phyloP scores from a whole-genome alignment of 37 sponge, comb jelly and placozoan species.

The Bolinopsis microptera region DNA sequence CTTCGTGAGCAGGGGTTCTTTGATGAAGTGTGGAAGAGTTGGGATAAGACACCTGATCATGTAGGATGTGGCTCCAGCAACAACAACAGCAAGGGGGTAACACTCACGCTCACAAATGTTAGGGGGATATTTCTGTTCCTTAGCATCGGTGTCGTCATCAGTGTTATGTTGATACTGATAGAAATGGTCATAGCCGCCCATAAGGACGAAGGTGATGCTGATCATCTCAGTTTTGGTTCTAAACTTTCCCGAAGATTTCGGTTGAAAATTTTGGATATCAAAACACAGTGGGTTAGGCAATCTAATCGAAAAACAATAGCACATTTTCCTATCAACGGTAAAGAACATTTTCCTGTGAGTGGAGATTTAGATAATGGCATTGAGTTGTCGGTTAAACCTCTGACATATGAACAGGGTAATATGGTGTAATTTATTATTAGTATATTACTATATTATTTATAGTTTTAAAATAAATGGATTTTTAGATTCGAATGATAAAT shows the following conservation, averaged over 20 bases:
- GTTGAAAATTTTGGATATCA: not conserved
- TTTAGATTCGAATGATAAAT: too few species aligned
- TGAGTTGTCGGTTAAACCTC: too few species aligned
- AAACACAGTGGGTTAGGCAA: not conserved
- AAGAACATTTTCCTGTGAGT: too few species aligned
- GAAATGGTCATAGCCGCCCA: not conserved
- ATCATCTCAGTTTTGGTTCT: not conserved
- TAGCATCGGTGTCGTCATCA: not conserved
- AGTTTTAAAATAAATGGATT: too few species aligned
- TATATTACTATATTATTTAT: too few species aligned
- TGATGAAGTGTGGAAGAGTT: constrained; percentile 32
- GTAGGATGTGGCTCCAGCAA: not conserved
- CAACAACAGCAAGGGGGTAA: not conserved
- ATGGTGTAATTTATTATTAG: too few species aligned
- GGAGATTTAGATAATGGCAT: too few species aligned
- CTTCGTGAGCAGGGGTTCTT: constrained; percentile 34
- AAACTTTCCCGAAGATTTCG: not conserved
- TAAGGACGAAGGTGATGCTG: not conserved
- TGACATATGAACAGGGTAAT: too few species aligned
- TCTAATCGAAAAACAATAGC: not conserved
- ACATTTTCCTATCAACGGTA: not conserved
- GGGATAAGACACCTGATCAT: not conserved
- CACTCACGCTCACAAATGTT: not conserved
- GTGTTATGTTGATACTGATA: not conserved
- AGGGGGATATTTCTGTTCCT: constrained; percentile 4